phyloP scores from a whole-genome alignment of 2,888 invertebrate genomes.

The Allolobophora icterica region DNA sequence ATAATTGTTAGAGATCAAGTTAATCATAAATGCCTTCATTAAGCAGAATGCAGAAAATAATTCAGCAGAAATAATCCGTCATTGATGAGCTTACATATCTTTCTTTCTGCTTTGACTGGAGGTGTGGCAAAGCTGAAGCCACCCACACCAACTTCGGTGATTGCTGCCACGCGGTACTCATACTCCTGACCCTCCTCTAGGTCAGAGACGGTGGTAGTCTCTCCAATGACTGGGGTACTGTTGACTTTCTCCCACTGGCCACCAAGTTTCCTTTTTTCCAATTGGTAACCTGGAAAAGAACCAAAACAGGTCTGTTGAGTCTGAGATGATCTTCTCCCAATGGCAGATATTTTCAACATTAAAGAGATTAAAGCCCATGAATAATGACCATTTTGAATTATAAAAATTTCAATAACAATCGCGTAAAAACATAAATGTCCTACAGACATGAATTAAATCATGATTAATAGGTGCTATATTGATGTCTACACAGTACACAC shows the following conservation, averaged over 20 bases:
- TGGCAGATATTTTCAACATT: neutral
- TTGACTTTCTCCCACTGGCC: slow-evolving; percentile 93
- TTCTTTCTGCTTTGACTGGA: slow-evolving; percentile 80
- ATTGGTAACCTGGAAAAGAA: slow-evolving; percentile 74
- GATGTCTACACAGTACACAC: neutral
- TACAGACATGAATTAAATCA: too few relatives aligned
- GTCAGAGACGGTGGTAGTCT: slow-evolving; percentile 83
- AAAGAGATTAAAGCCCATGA: neutral
- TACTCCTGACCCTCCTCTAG: slow-evolving; percentile 89
- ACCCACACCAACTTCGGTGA: slow-evolving; percentile 87
- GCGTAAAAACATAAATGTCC: too few relatives aligned
- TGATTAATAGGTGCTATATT: too few relatives aligned
- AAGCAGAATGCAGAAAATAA: neutral
- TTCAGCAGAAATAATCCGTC: slow-evolving; percentile 39
- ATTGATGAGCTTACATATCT: slow-evolving; percentile 57
- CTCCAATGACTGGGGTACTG: slow-evolving; percentile 86
- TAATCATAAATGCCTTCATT: neutral
- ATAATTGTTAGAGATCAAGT: neutral
- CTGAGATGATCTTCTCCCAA: slow-evolving; percentile 54
- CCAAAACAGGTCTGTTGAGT: slow-evolving; percentile 79
- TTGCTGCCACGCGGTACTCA: slow-evolving; percentile 92
- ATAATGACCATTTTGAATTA: neutral
- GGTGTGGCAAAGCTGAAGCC: slow-evolving; percentile 91
- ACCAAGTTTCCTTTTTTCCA: slow-evolving; percentile 82
- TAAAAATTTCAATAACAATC: neutral